Base-by-base conservation (phyloP, 2,113 vertebrate species). In the Numida meleagris region DNA sequence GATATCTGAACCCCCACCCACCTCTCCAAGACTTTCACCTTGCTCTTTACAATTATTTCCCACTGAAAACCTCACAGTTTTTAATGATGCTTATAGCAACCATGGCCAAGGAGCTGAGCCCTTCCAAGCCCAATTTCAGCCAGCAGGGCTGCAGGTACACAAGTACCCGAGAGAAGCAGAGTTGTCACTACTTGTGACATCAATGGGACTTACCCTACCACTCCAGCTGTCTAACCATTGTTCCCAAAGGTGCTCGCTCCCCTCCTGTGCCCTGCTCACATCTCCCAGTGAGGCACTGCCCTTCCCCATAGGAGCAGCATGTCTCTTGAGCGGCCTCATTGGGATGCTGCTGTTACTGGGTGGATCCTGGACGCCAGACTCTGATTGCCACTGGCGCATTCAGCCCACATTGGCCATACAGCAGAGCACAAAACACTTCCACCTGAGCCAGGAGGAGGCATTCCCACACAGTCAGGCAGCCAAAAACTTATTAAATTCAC, bases 71-170 rank as follows among this genome's bases (percentile, higher is more conserved):
- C 15, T 67, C 33, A 5, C 23, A 38, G 4, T 1, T 63, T 67
- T 59, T 6, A 43, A 50, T 7, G 31, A 33, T 71, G n/a, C 40
- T 62, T 6, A 2, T 33, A 65, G 46, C 61, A 70, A 25, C 7
- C n/a, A 68, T 23, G 11, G 34, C 7, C 58, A 7, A 0, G 0
- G 46, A 15, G 13, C 14, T 1, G 1, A 17, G 48, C 65, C 55
- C 21, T 93, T 79, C 33, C 59, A 62, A 58, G 51, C 1, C 42
- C 31, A 67, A 36, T 23, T 33, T 83, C 66, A 67, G 13, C 66
- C 58, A 42, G 71, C 18, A 38, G 48, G 14, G 5, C 0, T 50
- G 33, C 59, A 73, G 48, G 25, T 34, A 34, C 10, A 14, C 1
- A 72, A 82, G 2, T 23, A 6, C 20, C 61, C 71, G 61, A 38